These are phyloP conservation scores for Drosophila macrothrix DNA, from an alignment of 2,888 invertebrate genomes.

Conservation along the genomic window DNA sequence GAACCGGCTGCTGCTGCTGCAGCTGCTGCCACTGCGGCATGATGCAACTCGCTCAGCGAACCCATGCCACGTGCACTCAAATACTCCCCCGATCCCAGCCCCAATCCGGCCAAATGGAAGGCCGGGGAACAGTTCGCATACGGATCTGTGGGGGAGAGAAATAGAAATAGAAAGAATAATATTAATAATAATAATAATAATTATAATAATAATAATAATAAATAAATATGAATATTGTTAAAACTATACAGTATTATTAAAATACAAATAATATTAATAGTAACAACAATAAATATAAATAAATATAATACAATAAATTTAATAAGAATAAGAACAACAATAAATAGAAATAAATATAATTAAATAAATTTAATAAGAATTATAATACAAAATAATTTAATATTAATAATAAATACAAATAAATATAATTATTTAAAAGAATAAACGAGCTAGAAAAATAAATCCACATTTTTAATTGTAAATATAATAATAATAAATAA, in stretches of 20 bases:
- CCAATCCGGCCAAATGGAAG: conserved; percentile 86
- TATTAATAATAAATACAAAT: no score
- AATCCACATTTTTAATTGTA: background rate
- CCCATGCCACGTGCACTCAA: conserved; percentile 86
- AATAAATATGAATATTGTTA: background rate
- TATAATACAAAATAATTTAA: no score
- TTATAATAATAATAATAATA: no score
- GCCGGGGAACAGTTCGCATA: conserved; percentile 78
- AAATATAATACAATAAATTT: background rate
- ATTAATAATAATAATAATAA: background rate
- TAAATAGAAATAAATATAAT: no score
- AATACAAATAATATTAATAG: no score
- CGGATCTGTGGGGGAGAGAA: conserved; percentile 63
- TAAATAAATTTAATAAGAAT: no score
- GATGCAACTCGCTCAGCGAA: conserved; percentile 86
- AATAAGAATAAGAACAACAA: no score
- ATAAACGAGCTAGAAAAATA: background rate
- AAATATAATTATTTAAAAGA: background rate
- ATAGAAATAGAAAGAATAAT: no score
- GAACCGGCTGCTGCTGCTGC: conserved; percentile 86
- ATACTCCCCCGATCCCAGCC: conserved; percentile 87
- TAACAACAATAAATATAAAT: background rate
- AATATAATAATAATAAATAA: background rate
- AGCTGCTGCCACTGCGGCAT: conserved; percentile 85
- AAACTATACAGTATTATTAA: background rate